phyloP scores from a whole-genome alignment of 2,888 invertebrate species.

The Cheilosia variabilis region DNA sequence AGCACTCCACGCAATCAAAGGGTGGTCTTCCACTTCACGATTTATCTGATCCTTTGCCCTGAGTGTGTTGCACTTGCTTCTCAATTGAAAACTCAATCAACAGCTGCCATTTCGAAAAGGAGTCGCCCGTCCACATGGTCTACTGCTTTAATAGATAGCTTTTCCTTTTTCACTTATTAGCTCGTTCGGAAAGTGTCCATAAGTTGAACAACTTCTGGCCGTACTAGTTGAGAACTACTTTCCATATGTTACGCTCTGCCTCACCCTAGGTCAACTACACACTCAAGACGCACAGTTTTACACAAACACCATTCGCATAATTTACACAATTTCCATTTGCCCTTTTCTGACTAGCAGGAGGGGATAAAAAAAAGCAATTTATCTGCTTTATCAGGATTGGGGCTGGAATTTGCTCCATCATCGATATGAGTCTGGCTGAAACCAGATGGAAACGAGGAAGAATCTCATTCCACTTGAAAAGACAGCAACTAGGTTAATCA shows the following conservation, averaged over 20 bases:
- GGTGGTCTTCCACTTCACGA: too few species aligned
- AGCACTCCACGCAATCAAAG: too few species aligned
- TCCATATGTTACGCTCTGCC: slow-evolving; percentile 62
- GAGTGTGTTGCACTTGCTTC: too few species aligned
- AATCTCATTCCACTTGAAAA: slow-evolving; percentile 54
- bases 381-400: slow-evolving; percentile 1
- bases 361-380: neutral
- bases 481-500: slow-evolving; percentile 73
- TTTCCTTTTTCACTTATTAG: neutral
- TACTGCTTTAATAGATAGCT: slow-evolving; percentile 9
- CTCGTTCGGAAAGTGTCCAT: slow-evolving; percentile 23
- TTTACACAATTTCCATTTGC: slow-evolving; percentile 30
- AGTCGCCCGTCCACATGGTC: too few species aligned
- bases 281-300: slow-evolving; percentile 24
- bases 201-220: slow-evolving; percentile 58
- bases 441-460: slow-evolving; percentile 47
- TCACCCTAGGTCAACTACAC: slow-evolving; percentile 73
- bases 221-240: slow-evolving; percentile 15
- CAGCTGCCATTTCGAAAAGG: too few species aligned
- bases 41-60: too few species aligned
- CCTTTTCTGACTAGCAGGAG: slow-evolving; percentile 3
- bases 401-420: slow-evolving; percentile 7
- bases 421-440: slow-evolving; percentile 4
- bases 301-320: slow-evolving; percentile 37
- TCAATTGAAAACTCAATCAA: too few species aligned